Conservation (phyloP, 1,140 invertebrate species). For the Pogonomyrmex barbatus region DNA sequence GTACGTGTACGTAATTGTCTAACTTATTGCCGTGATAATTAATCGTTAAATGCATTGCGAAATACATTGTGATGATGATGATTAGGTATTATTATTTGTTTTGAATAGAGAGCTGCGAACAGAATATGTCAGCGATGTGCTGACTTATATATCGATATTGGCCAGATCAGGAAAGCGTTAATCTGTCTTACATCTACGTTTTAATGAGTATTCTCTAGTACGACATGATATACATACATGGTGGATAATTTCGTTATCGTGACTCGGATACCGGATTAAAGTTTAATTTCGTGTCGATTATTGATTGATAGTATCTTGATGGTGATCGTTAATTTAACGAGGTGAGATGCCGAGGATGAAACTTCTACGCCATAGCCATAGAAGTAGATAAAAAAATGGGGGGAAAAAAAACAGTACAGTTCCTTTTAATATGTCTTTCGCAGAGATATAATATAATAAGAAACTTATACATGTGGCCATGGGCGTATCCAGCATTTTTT, state of each 20-base stretch:
- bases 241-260: constrained; percentile 18
- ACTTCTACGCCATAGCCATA: neutral
- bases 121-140: neutral
- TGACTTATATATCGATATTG: neutral
- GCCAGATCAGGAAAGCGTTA: neutral
- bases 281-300: constrained; percentile 34
- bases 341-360: neutral
- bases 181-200: constrained; percentile 30
- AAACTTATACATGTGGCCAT: neutral
- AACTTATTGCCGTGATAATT: neutral
- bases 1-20: neutral
- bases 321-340: constrained; percentile 23
- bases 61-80: neutral
- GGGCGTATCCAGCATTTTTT: no score
- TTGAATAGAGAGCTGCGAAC: neutral
- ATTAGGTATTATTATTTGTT: constrained; percentile 18
- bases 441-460: neutral
- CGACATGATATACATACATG: neutral
- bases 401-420: neutral
- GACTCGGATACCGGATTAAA: constrained; percentile 24
- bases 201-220: neutral
- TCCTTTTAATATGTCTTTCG: neutral
- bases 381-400: neutral
- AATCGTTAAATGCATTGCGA: neutral
- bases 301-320: constrained; percentile 23